A percentile compares a stretch with the other conserved stretches of the same genome.
Evolutionary conservation across 37 sponge, comb jelly and placozoan genomes (phyloP).

Genomic region (Beroe ovata): DNA sequence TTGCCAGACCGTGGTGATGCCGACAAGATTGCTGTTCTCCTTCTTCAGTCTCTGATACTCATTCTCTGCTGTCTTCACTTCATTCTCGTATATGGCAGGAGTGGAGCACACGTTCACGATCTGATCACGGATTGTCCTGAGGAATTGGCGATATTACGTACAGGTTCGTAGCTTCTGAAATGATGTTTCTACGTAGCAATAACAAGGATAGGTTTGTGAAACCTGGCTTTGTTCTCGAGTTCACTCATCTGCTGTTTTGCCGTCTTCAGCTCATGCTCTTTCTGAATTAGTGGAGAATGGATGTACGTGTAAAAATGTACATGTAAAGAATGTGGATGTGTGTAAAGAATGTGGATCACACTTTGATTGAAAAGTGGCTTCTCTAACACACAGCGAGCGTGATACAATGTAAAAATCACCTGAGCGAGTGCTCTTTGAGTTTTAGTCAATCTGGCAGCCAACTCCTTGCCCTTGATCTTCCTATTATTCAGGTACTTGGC

Average conservation of each 20-base stretch:
- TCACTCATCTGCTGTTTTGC: background rate
- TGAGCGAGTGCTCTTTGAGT: background rate
- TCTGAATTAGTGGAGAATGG: too few species aligned
- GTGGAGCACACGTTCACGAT: conserved; percentile 29
- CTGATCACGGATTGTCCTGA: background rate
- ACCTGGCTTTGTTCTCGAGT: background rate
- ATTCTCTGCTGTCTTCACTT: conserved; percentile 1
- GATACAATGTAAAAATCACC: too few species aligned
- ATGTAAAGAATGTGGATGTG: background rate
- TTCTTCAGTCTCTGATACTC: conserved; percentile 9
- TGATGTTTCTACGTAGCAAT: too few species aligned
- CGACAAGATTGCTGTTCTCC: background rate
- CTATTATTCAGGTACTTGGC: background rate
- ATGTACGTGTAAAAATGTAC: background rate
- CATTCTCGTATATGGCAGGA: conserved; percentile 18
- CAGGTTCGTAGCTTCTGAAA: too few species aligned
- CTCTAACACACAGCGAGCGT: too few species aligned
- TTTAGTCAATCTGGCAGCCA: background rate
- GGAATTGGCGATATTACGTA: too few species aligned
- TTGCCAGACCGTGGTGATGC: background rate
- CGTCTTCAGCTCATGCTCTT: background rate
- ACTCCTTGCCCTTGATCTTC: background rate
- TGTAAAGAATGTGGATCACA: too few species aligned
- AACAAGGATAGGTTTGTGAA: too few species aligned
- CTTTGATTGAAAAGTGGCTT: too few species aligned